Base-by-base conservation (phyloP, 92 coral and sea anemone genomes). In the Epizoanthus stellaris region DNA sequence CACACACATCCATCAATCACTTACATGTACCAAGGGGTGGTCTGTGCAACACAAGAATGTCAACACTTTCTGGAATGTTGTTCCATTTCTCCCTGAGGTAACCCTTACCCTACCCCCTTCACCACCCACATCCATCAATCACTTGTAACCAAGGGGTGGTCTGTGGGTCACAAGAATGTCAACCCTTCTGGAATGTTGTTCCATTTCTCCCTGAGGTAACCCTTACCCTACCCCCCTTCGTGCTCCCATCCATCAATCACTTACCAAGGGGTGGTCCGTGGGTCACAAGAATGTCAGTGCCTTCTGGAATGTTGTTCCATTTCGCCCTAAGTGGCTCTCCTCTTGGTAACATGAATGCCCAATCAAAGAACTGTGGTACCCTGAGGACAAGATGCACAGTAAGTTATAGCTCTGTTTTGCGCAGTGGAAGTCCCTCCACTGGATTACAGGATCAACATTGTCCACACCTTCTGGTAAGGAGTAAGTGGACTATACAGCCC, bases 251-350 rank as follows among this genome's bases (percentile, higher is more conserved):
- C 42, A 13, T 13, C n/a, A 7, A 54, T 36, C 60, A 75, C 68
- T 77, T 86, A 94, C 99, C 98, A 66, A 96, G 83, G 34, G 99
- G 99, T 57, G 98, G 98, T 4, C 98, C 94, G 82, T 96, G 96
- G 14, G 99, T 96, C 61, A 96, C 92, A 9, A 96, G 98, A 74
- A 96, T 90, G 65, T 94, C 98, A 79, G 81, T 91, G 4, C 85
- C 93, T 40, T 87, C 88, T 45, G 98, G 98, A 54, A 94, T 96
- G 53, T 91, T 90, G 86, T 91, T 85, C 99, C 99, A 96, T 54
- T 90, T 87, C 80, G 89, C 96, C 82, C 90, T 90, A 4, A 96
- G 81, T 76, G 76, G 70, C 21, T 89, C 87, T 36, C 98, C 98
- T 75, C 98, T 90, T 20, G 87, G 74, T 70, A 90, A 81, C 91